phyloP scores from a whole-genome alignment of 2,888 invertebrate genomes.

The Ypsolopha scabrella region DNA sequence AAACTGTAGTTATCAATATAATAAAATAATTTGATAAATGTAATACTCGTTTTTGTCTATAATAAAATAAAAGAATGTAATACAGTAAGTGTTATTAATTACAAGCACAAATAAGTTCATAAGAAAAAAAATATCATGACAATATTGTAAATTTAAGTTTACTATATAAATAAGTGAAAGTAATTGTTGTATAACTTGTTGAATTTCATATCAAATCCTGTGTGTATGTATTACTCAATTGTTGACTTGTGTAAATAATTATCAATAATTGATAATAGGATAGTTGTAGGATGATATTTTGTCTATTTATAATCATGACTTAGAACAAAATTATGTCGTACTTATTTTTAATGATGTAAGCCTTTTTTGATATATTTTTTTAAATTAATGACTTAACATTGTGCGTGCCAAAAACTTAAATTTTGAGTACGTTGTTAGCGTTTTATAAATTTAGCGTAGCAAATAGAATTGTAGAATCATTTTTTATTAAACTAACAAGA shows the following conservation, averaged over 20 bases:
- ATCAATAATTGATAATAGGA: not conserved
- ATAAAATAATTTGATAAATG: not conserved
- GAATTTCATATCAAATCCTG: not conserved
- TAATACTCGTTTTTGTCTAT: not conserved
- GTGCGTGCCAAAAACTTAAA: no score
- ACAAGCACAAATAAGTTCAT: not conserved
- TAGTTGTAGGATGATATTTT: no score
- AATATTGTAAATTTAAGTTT: not conserved
- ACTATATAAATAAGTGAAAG: not conserved
- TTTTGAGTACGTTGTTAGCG: no score
- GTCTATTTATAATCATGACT: no score
- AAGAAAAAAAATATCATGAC: not conserved
- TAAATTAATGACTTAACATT: no score
- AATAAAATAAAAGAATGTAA: no score
- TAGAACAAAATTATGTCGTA: no score
- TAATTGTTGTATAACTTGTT: not conserved
- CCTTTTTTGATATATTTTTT: no score
- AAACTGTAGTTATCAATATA: not conserved
- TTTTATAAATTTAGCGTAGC: no score
- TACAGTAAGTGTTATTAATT: not conserved
- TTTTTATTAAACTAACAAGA: conserved; percentile 50
- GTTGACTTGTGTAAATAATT: not conserved
- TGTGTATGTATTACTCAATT: not conserved
- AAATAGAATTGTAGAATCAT: not conserved
- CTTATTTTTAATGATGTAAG: no score